Conservation (phyloP, 2,888 invertebrate genomes). For the Pocota personata region DNA sequence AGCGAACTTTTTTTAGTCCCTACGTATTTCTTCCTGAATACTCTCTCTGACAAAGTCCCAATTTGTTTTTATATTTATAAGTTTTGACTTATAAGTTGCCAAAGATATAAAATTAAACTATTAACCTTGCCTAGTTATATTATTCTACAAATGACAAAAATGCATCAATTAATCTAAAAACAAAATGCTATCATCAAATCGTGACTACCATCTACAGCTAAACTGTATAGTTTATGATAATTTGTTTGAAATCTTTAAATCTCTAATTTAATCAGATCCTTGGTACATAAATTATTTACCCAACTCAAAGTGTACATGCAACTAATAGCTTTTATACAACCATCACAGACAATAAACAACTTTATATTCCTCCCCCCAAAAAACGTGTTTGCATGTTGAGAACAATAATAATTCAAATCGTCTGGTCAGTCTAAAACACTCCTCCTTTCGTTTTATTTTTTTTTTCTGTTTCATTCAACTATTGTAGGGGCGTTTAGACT, state of each 20-base stretch:
- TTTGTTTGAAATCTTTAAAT: not conserved
- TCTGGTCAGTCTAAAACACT: slow-evolving; percentile 33
- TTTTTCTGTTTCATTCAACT: slow-evolving; percentile 38
- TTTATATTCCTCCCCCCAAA: not conserved
- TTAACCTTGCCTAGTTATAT: no score
- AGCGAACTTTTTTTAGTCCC: no score
- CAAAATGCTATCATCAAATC: not conserved
- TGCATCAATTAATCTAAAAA: no score
- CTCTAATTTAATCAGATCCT: not conserved
- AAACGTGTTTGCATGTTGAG: slow-evolving; percentile 9
- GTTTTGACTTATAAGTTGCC: no score
- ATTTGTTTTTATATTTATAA: no score
- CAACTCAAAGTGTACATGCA: not conserved
- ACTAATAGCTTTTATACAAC: not conserved
- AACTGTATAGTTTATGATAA: not conserved
- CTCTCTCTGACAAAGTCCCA: no score
- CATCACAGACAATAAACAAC: not conserved
- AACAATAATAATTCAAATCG: slow-evolving; percentile 54
- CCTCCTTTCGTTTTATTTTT: not conserved
- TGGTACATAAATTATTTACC: not conserved
- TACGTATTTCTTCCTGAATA: no score
- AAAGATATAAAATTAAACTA: no score
- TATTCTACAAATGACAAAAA: no score
- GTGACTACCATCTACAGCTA: no score
- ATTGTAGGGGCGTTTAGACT: slow-evolving; percentile 96